A percentile compares a stretch with the other conserved stretches of the same genome.
Evolutionary conservation across 2,888 invertebrate genomes (phyloP).

Genomic region (Epinotia nisella): DNA sequence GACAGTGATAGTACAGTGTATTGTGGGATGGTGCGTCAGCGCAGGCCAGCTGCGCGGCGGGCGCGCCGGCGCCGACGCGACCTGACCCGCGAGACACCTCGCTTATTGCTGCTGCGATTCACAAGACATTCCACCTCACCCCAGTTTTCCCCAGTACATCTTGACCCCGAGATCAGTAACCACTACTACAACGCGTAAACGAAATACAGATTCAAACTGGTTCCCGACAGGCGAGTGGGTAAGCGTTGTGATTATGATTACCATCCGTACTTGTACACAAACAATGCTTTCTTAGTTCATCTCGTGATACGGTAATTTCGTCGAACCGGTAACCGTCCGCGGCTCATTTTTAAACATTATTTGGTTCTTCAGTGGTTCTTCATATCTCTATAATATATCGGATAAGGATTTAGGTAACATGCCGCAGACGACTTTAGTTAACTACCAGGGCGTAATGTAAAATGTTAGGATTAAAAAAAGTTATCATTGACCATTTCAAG

Average conservation of each 20-base stretch:
- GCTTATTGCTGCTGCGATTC: conserved; percentile 13
- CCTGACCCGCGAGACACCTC: conserved; percentile 43
- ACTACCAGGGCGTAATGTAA: no score
- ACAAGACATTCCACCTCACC: background rate
- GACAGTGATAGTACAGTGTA: conserved; percentile 1
- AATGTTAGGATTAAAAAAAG: no score
- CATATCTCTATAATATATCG: no score
- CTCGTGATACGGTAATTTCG: background rate
- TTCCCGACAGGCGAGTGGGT: background rate
- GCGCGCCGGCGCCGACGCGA: conserved; percentile 46
- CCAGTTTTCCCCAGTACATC: background rate
- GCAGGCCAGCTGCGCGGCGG: conserved; percentile 47
- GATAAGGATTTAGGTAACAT: no score
- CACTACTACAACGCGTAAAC: no score
- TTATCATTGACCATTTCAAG: no score
- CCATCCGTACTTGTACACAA: background rate
- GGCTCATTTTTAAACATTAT: background rate
- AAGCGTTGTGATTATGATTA: conserved; percentile 4
- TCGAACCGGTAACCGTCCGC: background rate
- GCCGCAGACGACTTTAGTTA: no score
- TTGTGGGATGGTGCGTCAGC: conserved; percentile 32
- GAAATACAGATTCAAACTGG: background rate
- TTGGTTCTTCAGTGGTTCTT: no score
- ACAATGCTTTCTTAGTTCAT: background rate
- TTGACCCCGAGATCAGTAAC: background rate